These are phyloP conservation scores for Torymus aiolomorphi DNA, from an alignment of 2,888 invertebrate species.

Conservation along the genomic window DNA sequence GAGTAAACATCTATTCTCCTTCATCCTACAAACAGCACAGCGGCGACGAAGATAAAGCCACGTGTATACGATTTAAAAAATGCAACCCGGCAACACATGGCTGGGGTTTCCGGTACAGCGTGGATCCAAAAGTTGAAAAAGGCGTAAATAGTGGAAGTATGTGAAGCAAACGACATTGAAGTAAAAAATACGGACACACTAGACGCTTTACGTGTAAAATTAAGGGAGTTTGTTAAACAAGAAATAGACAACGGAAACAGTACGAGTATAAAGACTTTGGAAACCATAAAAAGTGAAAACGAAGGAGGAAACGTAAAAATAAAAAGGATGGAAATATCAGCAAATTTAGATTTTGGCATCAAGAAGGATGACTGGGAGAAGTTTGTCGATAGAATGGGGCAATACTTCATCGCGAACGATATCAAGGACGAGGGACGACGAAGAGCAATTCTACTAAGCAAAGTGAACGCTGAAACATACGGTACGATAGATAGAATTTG, in stretches of 20 bases:
- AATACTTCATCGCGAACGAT: constrained; percentile 1
- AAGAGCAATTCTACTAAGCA: background rate
- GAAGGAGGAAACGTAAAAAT: too few species aligned
- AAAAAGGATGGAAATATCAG: constrained; percentile 29
- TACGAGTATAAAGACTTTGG: background rate
- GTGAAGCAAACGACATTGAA: background rate
- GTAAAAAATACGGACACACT: background rate
- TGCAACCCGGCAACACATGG: too few species aligned
- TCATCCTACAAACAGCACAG: too few species aligned
- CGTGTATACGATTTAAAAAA: too few species aligned
- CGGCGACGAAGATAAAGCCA: too few species aligned
- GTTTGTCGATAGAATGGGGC: background rate
- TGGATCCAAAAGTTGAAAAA: constrained; percentile 10
- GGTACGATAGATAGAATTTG: background rate
- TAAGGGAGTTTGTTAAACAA: background rate
- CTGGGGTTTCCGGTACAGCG: background rate
- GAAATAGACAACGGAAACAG: background rate
- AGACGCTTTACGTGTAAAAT: background rate
- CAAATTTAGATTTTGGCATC: constrained; percentile 20
- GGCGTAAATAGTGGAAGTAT: background rate
- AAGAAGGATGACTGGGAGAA: background rate
- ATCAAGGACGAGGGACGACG: background rate
- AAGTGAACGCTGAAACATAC: constrained; percentile 7
- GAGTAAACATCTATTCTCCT: too few species aligned
- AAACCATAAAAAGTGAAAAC: background rate